A percentile compares a stretch with the other conserved stretches of the same genome.
phyloP scores from a whole-genome alignment of 2,797 vertebrate species.

The Mycteria americana region DNA sequence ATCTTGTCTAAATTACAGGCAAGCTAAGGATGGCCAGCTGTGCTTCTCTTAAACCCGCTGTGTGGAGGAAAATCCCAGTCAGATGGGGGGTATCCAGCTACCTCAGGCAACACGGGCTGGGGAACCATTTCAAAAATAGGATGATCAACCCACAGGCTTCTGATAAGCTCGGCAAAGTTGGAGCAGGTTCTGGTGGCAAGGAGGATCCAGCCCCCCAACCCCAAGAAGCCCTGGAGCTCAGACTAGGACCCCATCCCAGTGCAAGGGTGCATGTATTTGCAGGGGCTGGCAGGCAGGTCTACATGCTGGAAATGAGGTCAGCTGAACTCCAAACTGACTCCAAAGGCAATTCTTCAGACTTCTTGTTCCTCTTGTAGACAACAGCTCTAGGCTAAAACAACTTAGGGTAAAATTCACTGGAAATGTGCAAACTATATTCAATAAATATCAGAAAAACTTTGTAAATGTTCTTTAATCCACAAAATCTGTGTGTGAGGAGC shows the following conservation, averaged over 20 bases:
- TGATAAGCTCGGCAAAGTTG: accelerated
- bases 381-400: not conserved
- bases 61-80: not conserved
- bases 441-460: not conserved
- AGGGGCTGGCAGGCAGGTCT: not conserved
- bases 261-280: not conserved
- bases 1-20: not conserved
- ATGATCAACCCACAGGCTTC: accelerated
- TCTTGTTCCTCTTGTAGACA: not conserved
- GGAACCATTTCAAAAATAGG: not conserved
- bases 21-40: not conserved
- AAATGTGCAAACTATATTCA: not conserved
- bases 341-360: not conserved
- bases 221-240: accelerated
- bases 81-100: not conserved
- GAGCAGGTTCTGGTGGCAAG: not conserved
- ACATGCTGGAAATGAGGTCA: not conserved
- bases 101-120: not conserved
- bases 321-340: not conserved
- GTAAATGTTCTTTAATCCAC: not conserved
- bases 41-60: not conserved
- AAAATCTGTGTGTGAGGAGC: not conserved
- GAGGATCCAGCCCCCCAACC: accelerated
- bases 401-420: not conserved
- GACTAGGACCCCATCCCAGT: not conserved